Evolutionary conservation across 2,888 invertebrate species (phyloP).

Genomic region (Harpagoxenus sublaevis): DNA sequence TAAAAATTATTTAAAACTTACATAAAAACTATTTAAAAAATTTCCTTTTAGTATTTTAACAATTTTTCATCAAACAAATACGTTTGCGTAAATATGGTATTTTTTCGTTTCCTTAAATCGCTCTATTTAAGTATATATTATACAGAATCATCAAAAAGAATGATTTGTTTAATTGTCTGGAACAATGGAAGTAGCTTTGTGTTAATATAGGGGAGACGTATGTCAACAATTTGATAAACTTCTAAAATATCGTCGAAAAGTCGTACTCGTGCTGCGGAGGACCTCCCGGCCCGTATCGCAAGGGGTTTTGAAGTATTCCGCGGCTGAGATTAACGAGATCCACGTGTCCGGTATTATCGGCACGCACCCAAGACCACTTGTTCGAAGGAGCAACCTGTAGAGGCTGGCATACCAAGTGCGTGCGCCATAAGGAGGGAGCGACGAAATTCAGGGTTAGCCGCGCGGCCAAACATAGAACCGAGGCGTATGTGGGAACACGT

Average conservation of each 20-base stretch:
- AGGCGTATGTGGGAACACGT: slow-evolving; percentile 73
- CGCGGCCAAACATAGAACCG: slow-evolving; percentile 76
- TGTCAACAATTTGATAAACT: background rate
- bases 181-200: background rate
- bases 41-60: background rate
- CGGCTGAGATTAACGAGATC: slow-evolving; percentile 70
- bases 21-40: background rate
- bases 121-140: background rate
- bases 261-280: background rate
- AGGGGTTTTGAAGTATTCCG: slow-evolving; percentile 51
- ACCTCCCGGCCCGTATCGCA: background rate
- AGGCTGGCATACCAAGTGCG: slow-evolving; percentile 75
- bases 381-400: slow-evolving; percentile 79
- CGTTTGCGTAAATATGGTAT: background rate
- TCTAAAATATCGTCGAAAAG: slow-evolving; percentile 1
- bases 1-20: background rate
- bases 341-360: slow-evolving; percentile 76
- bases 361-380: slow-evolving; percentile 77
- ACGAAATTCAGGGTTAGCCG: slow-evolving; percentile 75
- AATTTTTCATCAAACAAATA: background rate
- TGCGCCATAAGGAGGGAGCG: slow-evolving; percentile 63
- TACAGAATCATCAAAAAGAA: background rate
- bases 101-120: background rate
- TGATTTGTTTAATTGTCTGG: background rate
- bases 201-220: background rate